Base-by-base conservation (phyloP, 1,140 invertebrate genomes). In the Druon quercuslanigerum region DNA sequence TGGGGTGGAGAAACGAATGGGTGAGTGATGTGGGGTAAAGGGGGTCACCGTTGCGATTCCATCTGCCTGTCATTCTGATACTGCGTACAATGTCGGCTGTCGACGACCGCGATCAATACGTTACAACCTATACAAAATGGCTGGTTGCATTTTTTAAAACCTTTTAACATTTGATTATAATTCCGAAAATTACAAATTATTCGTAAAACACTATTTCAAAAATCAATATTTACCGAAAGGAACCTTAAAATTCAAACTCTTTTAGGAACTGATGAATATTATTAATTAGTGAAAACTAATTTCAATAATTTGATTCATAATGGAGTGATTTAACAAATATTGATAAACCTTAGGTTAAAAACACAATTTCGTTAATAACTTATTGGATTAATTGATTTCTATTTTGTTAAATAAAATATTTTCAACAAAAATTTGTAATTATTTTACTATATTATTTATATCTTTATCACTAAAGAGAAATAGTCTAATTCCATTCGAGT, bases 121-220 rank as follows among this genome's bases (percentile, higher is more conserved):
- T 89, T 88, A 86, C 89, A 91, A 92, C 91, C 88, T 90, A 90
- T 91, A 90, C 86, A 90, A 92, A 91, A 90, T 92, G 89, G 90
- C 90, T 91, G 60, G 13, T 66, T 66, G 87, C 87, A 88, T 83
- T 84, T 85, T 88, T 86, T 88, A 79, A 66, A 25, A 40, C 33
- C 13, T 66, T 33, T 66, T 56, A 2, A n/a, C 46, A 40, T 66
- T 20, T 33, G 3, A 66, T 66, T 40, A 5, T 66, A 17, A 40
- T 66, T 66, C 13, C 16, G 12, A 14, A 40, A 66, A n/a, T 17
- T 54, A 54, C 3, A 9, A 9, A 46, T 46, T 9, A 46, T 46
- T 46, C 9, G 7, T 46, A 9, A 11, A 46, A 46, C 7, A 9
- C 8, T 1, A 9, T 46, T 46, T 11, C 0, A 46, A 46, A 46